Evolutionary conservation across 2,888 invertebrate genomes (phyloP).

Genomic region (Philaethria dido): DNA sequence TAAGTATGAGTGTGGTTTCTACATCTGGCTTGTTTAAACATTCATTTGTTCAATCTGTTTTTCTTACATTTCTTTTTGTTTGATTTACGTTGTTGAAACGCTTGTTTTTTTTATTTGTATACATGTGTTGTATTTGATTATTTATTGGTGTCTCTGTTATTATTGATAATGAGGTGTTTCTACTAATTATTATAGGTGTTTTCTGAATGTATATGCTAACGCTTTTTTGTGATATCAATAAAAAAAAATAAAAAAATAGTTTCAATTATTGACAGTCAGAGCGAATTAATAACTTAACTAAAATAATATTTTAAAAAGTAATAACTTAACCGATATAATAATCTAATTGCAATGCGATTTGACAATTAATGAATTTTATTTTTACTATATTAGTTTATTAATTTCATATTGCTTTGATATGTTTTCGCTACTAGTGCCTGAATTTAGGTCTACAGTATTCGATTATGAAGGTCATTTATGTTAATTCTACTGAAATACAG

Average conservation of each 20-base stretch:
- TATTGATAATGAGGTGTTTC: neutral
- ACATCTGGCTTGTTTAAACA: constrained; percentile 51
- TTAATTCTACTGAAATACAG: neutral
- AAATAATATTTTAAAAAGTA: neutral
- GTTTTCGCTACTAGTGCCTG: neutral
- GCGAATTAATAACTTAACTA: neutral
- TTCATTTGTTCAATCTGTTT: constrained; percentile 46
- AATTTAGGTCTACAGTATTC: too few relatives aligned
- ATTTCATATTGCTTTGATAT: too few relatives aligned
- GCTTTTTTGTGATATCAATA: too few relatives aligned
- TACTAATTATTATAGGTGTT: neutral
- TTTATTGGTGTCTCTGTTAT: neutral
- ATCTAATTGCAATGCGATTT: too few relatives aligned
- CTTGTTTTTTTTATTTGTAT: constrained; percentile 17
- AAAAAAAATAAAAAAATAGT: too few relatives aligned
- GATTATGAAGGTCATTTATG: neutral
- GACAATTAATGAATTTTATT: too few relatives aligned
- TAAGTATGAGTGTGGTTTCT: constrained; percentile 71
- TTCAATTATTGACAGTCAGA: neutral
- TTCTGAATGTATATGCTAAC: too few relatives aligned
- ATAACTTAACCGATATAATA: neutral
- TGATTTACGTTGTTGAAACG: constrained; percentile 27
- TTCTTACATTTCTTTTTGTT: constrained; percentile 33
- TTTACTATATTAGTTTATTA: too few relatives aligned
- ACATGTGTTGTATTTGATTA: neutral